Evolutionary conservation across 2,797 vertebrate genomes (phyloP), one percentile per base, ranked within the genome.

Genomic region (Lutjanus campechanus): DNA sequence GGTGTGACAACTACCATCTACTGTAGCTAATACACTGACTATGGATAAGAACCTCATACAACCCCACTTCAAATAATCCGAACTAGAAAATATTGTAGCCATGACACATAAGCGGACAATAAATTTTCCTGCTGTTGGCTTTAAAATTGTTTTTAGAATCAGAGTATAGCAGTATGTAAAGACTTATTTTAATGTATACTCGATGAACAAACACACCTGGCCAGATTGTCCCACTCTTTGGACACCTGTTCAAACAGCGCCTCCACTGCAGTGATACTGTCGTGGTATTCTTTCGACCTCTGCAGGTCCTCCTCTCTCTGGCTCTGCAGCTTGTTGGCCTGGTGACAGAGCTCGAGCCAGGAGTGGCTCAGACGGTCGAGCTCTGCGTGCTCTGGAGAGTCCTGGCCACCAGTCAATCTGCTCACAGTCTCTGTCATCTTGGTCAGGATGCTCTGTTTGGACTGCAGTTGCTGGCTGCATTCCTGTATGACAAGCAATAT

Each of bases 201-300:
- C 64, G 17, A 70, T 70, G 29, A 41, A 44, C 9, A 80, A 56
- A 85, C 88, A 44, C 70, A 98, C 98, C 98, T 98, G 91, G 97
- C 97, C 81, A 99, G 91, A 85, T 96, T 97, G 93, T 99, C 98
- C 98, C 98, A 99, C 87, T 99, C 97, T 67, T 96, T 97, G 68
- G 97, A 98, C 89, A 98, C 97, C 63, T 97, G 97, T 88, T 98
- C 97, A 77, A 99, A 96, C 85, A 98, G 95, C 25, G 86, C 92
- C 90, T 99, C 98, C 44, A 98, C 96, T 0, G 96, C 91, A 50
- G 90, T 93, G 82, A 99, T 95, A 8, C 95, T 93, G 73, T 96
- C 93, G 0, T 98, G 98, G 90, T 99, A 99, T 82, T 97, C 96
- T 54, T 88, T 93, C 0, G 97, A 96, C 84, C 97, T 96, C 92